Conservation (phyloP, 2,113 vertebrate genomes). For the Opisthocomus hoazin region DNA sequence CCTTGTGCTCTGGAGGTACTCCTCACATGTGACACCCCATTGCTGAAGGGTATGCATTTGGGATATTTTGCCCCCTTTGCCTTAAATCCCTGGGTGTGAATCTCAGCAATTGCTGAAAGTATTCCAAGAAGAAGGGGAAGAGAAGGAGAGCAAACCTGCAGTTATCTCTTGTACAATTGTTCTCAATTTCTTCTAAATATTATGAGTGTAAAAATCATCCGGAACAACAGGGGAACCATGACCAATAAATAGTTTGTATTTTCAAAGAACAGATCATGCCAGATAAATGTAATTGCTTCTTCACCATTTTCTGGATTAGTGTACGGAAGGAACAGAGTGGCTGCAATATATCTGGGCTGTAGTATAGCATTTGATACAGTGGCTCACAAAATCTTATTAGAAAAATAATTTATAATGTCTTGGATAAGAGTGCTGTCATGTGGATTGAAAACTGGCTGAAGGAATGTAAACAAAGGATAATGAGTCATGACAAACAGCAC, state of each 20-base stretch:
- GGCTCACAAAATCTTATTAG: slow-evolving; percentile 11
- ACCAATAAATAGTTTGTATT: background rate
- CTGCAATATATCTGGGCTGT: background rate
- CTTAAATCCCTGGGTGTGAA: background rate
- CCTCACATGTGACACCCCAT: accelerated
- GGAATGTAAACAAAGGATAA: slow-evolving; percentile 5
- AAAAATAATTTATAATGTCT: slow-evolving; percentile 28
- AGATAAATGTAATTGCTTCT: background rate
- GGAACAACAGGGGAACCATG: background rate
- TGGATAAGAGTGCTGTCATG: background rate
- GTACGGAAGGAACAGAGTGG: background rate
- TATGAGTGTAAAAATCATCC: background rate
- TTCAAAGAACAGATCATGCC: background rate
- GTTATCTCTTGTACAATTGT: background rate
- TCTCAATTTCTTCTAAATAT: background rate
- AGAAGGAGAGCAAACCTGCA: background rate
- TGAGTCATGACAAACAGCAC: slow-evolving; percentile 13
- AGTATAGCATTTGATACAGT: background rate
- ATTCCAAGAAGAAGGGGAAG: background rate
- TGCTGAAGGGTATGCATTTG: background rate
- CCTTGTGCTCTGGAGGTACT: accelerated
- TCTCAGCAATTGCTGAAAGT: background rate
- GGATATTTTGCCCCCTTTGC: background rate
- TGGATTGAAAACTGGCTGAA: background rate
- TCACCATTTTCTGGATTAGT: background rate